Base-by-base conservation (phyloP, 2,797 vertebrate genomes). In the Pseudocheirus occidentalis region DNA sequence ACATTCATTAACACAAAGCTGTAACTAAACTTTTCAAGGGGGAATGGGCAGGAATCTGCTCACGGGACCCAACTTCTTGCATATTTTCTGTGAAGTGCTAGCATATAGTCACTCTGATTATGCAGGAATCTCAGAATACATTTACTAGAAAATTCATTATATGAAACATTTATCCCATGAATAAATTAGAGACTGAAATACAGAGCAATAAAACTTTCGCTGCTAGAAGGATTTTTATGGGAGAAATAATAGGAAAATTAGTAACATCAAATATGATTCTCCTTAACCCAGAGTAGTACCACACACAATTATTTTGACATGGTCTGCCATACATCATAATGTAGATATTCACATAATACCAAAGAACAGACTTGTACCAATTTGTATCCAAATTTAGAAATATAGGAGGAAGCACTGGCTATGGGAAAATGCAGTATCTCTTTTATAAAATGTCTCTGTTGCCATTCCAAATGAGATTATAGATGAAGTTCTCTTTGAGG, bases 121-220 rank as follows among this genome's bases (percentile, higher is more conserved):
- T 97, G 96, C 97, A 98, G 97, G 98, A 97, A 98, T 98, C 98
- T 99, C 98, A 98, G 98, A 98, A 98, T 98, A 98, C 98, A 98
- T 99, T 98, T 98, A 98, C 98, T 98, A 97, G 96, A 98, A 99
- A 99, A 99, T 98, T 98, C 98, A 98, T 98, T 98, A 98, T 98
- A 98, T 98, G 98, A 99, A 98, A 98, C 98, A 98, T 98, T 98
- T 99, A 98, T 98, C 98, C 97, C 98, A 98, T 98, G 98, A 98
- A 98, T 98, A 99, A 98, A 99, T 99, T 98, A 98, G 97, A 98
- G 97, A 97, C 95, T 98, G 98, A 98, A 98, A 98, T 98, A 98
- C 96, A 98, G 96, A 97, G 97, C 98, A 98, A 98, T 99, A 99
- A 99, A 98, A 98, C 98, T 98, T 99, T 97, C 98, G 97, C 98